Percentiles rank a stretch among this genome's conserved stretches.
phyloP scores from a whole-genome alignment of 2,113 vertebrate species.

The Cyrtonyx montezumae region DNA sequence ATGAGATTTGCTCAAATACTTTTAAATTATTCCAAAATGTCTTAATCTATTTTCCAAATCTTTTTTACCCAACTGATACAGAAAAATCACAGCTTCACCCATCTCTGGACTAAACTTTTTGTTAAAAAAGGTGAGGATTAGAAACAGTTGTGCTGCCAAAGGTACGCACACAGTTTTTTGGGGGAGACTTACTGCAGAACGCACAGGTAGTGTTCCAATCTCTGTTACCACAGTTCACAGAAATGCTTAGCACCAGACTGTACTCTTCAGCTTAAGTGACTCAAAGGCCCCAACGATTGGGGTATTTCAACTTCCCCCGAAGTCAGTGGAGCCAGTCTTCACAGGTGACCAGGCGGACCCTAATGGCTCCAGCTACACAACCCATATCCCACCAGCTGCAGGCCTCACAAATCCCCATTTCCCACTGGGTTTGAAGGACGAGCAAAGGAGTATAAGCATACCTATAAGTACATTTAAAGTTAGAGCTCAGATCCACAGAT shows the following conservation, averaged over 20 bases:
- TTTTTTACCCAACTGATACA: conserved; percentile 31
- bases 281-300: not conserved
- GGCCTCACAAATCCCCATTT: not conserved
- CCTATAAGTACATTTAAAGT: not conserved
- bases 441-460: not conserved
- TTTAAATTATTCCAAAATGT: conserved; percentile 48
- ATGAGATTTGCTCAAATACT: conserved; percentile 66
- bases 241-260: not conserved
- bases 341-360: not conserved
- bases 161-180: not conserved
- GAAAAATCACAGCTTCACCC: conserved; percentile 2
- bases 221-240: not conserved
- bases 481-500: conserved; percentile 4
- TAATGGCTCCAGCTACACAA: not conserved
- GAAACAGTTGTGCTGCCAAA: not conserved
- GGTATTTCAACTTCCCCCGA: not conserved
- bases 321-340: not conserved
- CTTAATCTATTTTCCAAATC: conserved; percentile 58
- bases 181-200: not conserved
- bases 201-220: not conserved
- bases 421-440: not conserved
- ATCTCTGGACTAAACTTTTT: not conserved
- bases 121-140: not conserved
- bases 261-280: not conserved
- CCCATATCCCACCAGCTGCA: not conserved